Percentiles rank a stretch among this genome's conserved stretches.
These are phyloP conservation scores for Arbacia lixula DNA, from an alignment of 53 echinoderm and acorn worm genomes.

Conservation along the genomic window DNA sequence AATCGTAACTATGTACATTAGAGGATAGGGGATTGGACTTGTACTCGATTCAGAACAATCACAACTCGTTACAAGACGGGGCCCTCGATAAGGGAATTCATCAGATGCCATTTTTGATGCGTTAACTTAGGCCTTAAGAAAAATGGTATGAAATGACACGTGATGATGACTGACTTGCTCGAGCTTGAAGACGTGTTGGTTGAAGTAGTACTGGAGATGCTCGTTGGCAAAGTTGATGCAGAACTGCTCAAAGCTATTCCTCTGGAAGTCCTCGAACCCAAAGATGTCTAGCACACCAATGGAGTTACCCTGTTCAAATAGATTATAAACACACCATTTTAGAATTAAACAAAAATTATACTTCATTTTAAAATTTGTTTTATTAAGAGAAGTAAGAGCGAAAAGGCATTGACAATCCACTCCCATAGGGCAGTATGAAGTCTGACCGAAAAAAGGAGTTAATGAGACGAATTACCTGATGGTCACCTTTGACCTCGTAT, in stretches of 20 bases:
- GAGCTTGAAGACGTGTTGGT: constrained; percentile 98
- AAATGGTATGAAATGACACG: no score
- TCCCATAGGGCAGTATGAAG: neutral
- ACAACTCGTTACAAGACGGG: no score
- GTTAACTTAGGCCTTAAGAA: no score
- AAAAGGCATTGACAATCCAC: neutral
- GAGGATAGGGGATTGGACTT: no score
- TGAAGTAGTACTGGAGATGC: constrained; percentile 99
- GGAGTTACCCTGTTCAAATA: constrained; percentile 85
- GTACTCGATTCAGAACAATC: no score
- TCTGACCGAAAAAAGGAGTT: neutral
- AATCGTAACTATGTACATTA: no score
- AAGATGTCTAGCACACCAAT: constrained; percentile 99
- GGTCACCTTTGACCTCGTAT: constrained; percentile 95
- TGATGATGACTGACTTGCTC: no score
- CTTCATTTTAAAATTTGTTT: no score
- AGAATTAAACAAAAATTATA: constrained; percentile 13
- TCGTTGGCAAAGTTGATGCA: constrained; percentile 99
- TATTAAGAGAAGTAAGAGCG: no score
- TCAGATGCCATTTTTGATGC: no score
- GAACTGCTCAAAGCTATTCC: constrained; percentile 99
- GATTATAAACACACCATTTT: neutral
- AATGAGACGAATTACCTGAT: constrained; percentile 69
- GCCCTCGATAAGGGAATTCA: no score
- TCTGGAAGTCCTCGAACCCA: constrained; percentile 97